phyloP scores from a whole-genome alignment of 2,888 invertebrate species.

The Yponomeuta plumbellus region DNA sequence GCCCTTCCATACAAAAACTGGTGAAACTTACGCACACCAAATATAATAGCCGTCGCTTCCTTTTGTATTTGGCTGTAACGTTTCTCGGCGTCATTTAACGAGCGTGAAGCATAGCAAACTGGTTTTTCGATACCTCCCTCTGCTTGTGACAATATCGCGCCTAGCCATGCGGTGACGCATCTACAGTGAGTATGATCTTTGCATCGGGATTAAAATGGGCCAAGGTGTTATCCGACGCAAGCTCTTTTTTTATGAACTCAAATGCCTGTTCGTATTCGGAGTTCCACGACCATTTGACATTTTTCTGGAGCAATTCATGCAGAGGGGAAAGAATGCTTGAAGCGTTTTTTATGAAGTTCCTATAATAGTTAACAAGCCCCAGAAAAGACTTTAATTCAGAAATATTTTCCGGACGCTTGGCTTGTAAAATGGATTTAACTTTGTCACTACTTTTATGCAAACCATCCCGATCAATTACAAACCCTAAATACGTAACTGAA shows the following conservation, averaged over 20 bases:
- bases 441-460: not conserved
- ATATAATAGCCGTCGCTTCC: slow-evolving; percentile 2
- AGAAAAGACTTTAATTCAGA: slow-evolving; percentile 9
- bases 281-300: slow-evolving; percentile 9
- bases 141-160: not conserved
- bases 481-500: not conserved
- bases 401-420: not conserved
- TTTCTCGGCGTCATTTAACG: not conserved
- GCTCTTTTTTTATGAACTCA: not conserved
- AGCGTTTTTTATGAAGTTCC: slow-evolving; percentile 10
- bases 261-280: slow-evolving; percentile 6
- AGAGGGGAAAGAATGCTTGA: slow-evolving; percentile 6
- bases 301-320: slow-evolving; percentile 8
- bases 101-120: not conserved
- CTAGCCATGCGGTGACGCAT: not conserved
- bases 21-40: not conserved
- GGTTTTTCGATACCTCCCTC: not conserved
- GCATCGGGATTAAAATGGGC: slow-evolving; percentile 9
- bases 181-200: slow-evolving; percentile 1
- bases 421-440: not conserved
- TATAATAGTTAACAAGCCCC: slow-evolving; percentile 11
- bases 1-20: not conserved
- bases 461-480: not conserved
- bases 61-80: slow-evolving; percentile 2
- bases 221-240: not conserved